Percentiles rank a stretch among this genome's conserved stretches.
phyloP scores from a whole-genome alignment of 2,888 invertebrate species.

The Drosophila eohydei region DNA sequence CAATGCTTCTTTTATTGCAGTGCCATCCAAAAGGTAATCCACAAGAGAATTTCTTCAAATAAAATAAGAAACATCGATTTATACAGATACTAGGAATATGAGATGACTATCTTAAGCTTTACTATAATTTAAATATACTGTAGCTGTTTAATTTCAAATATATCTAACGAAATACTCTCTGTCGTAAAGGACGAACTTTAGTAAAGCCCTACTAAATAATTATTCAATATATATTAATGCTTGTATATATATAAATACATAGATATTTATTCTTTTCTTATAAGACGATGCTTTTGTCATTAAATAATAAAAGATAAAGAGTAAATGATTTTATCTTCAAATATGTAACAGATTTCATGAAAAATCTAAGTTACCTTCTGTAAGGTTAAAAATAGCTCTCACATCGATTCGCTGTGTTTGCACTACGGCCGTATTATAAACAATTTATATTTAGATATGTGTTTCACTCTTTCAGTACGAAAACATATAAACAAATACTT shows the following conservation, averaged over 20 bases:
- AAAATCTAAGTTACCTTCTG: constrained; percentile 12
- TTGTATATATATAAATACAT: background rate
- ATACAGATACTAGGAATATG: too few relatives aligned
- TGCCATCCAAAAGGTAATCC: constrained; percentile 89
- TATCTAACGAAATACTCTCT: background rate
- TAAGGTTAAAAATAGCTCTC: constrained; percentile 38
- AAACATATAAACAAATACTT: constrained; percentile 38
- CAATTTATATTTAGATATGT: constrained; percentile 46
- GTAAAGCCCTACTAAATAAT: background rate
- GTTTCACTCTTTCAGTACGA: constrained; percentile 24
- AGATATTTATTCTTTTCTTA: background rate
- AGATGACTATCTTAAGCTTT: too few relatives aligned
- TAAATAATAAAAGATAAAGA: too few relatives aligned
- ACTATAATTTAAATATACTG: background rate
- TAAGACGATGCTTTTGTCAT: too few relatives aligned
- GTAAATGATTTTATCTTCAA: background rate
- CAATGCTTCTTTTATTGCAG: constrained; percentile 89
- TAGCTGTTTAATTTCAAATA: background rate
- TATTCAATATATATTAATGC: background rate
- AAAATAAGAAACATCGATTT: background rate
- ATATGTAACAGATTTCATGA: background rate
- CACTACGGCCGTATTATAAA: constrained; percentile 36
- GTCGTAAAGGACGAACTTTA: background rate
- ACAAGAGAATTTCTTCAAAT: constrained; percentile 88
- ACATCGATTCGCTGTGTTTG: constrained; percentile 24